A percentile compares a stretch with the other conserved stretches of the same genome.
Conservation (phyloP, 2,797 vertebrate species). For the Coregonus ussuriensis region DNA sequence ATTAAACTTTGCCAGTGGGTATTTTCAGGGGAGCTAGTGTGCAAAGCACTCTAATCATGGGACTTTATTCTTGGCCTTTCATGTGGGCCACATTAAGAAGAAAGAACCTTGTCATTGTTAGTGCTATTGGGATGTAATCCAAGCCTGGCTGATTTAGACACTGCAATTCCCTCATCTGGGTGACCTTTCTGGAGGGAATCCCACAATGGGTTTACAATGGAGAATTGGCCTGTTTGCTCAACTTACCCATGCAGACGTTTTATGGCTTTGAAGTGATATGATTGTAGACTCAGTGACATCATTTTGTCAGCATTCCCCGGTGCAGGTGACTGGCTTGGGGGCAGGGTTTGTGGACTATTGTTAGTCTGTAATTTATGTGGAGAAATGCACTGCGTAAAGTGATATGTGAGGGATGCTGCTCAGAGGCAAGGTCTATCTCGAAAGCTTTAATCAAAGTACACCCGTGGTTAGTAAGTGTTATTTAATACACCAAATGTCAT, state of each 20-base stretch:
- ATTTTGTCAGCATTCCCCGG: conserved; percentile 68
- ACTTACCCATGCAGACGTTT: not conserved
- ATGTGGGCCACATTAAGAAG: conserved; percentile 33
- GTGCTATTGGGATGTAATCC: conserved; percentile 39
- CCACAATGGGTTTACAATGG: not conserved
- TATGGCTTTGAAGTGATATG: conserved; percentile 17
- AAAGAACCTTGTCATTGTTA: conserved; percentile 46
- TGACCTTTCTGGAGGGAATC: conserved; percentile 32
- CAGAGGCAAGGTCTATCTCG: not conserved
- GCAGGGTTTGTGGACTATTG: too few species aligned
- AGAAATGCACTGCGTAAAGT: conserved; percentile 6
- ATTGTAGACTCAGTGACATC: conserved; percentile 68
- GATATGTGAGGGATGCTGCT: not conserved
- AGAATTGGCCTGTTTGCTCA: not conserved
- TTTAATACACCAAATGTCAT: conserved; percentile 49
- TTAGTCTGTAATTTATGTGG: conserved; percentile 44
- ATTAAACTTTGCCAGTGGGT: not conserved
- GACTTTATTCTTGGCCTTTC: conserved; percentile 44
- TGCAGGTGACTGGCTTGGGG: conserved; percentile 51
- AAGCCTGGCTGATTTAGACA: conserved; percentile 32
- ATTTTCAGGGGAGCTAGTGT: conserved; percentile 30
- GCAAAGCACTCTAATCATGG: conserved; percentile 39
- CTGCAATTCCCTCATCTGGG: conserved; percentile 24
- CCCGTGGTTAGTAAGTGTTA: conserved; percentile 33
- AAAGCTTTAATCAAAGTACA: not conserved